Evolutionary conservation across 2,797 vertebrate genomes (phyloP), one percentile per base, ranked within the genome.

Genomic region (Coracias cyanogaster): DNA sequence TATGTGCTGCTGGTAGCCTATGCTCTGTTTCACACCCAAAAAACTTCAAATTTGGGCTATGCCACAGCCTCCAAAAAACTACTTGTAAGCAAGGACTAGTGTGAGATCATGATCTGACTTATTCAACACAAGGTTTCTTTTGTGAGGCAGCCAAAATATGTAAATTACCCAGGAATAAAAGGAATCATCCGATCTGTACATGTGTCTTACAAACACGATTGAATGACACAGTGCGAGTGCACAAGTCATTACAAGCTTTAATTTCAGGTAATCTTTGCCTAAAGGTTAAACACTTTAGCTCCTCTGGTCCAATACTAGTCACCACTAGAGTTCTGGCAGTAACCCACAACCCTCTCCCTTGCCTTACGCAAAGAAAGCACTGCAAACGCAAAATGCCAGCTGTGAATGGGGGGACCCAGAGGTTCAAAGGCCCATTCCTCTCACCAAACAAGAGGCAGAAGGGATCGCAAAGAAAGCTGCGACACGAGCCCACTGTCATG

Each of bases 121-220:
- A 93, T 45, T 90, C 48, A 85, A 90, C 55, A 89, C 49, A 82
- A 73, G 21, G 20, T 60, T 96, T 94, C 93, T 95, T 96, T 96
- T 96, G 94, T 95, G 90, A 90, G 89, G 86, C 83, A 94, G 91
- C 96, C 96, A 96, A 94, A 95, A 93, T 92, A 96, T 65, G 83
- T 93, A 95, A 95, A 96, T 95, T 95, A 77, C 81, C 18, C 76
- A n/a, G 48, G 74, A 96, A 94, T 93, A 95, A 97, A 97, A 90
- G 82, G 62, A 94, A 96, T 90, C 81, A 0, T 60, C 90, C 12
- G 4, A 96, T 95, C 86, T 92, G 64, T 96, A 96, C 88, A 80
- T 89, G 86, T 94, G 93, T 97, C 90, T 97, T 95, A 95, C 93
- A 92, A 93, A 87, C 90, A 90, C 0, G 17, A 85, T 0, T 95